Percentiles rank a stretch among this genome's conserved stretches.
These are phyloP conservation scores for Dipus sagitta DNA, from an alignment of 2,797 vertebrate genomes.

Conservation along the genomic window DNA sequence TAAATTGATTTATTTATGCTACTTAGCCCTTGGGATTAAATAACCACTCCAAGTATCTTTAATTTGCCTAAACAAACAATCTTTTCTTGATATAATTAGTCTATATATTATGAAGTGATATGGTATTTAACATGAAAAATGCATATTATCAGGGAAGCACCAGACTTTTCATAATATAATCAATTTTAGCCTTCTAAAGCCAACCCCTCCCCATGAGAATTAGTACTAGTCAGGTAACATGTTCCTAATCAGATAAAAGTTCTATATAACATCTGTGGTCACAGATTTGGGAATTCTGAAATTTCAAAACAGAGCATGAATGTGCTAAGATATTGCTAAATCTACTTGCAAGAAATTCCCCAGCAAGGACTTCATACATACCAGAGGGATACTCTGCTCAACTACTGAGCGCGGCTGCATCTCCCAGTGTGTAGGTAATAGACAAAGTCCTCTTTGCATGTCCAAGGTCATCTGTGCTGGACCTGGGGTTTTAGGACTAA, in stretches of 20 bases:
- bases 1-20: constrained; percentile 64
- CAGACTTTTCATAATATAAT: constrained; percentile 7
- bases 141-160: background rate
- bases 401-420: background rate
- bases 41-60: constrained; percentile 47
- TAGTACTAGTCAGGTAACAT: background rate
- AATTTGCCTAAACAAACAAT: constrained; percentile 68
- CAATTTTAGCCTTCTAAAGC: background rate
- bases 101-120: constrained; percentile 38
- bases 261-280: background rate
- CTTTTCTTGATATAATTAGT: constrained; percentile 45
- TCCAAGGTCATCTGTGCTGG: background rate
- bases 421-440: background rate
- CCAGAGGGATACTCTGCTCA: background rate
- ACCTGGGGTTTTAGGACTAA: background rate
- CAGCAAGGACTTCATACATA: background rate
- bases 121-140: constrained; percentile 56
- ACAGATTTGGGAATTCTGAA: background rate
- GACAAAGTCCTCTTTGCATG: background rate
- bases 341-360: background rate
- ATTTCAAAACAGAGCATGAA: background rate
- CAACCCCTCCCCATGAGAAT: too few relatives aligned
- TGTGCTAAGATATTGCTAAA: background rate
- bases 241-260: constrained; percentile 4
- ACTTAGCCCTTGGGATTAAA: constrained; percentile 60